These are phyloP conservation scores for Leuciscus idus DNA, from an alignment of 2,113 vertebrate genomes.

Conservation along the genomic window DNA sequence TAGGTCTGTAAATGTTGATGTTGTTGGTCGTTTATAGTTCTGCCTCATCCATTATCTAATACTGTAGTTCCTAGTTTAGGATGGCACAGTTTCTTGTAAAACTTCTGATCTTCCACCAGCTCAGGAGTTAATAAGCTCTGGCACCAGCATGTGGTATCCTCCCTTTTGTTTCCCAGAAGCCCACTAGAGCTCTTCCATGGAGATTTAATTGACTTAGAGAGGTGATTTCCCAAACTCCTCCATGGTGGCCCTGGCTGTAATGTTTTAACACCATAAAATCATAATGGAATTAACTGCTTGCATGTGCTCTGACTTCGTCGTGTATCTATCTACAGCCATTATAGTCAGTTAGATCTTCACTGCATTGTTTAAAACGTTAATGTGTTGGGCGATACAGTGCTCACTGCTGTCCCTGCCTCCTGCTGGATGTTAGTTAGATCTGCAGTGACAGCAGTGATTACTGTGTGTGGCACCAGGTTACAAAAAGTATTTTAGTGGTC, in stretches of 20 bases:
- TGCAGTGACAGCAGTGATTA: neutral
- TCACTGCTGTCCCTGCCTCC: neutral
- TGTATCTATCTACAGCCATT: neutral
- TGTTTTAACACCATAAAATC: neutral
- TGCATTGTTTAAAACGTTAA: neutral
- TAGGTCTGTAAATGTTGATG: neutral
- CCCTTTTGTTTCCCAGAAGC: slow-evolving; percentile 5
- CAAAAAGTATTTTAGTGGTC: neutral
- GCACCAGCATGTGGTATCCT: slow-evolving; percentile 29
- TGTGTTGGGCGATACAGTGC: neutral
- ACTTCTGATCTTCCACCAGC: neutral
- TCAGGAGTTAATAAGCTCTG: slow-evolving; percentile 24
- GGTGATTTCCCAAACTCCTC: slow-evolving; percentile 12
- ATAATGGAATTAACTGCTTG: slow-evolving; percentile 2
- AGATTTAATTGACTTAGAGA: slow-evolving; percentile 17
- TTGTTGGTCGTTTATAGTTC: neutral
- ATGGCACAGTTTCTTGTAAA: neutral
- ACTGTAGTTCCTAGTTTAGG: slow-evolving; percentile 3
- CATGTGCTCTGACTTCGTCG: neutral
- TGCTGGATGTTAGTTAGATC: slow-evolving; percentile 12
- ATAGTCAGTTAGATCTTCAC: neutral
- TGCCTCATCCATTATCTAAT: neutral
- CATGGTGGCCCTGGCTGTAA: slow-evolving; percentile 7
- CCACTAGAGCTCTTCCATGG: slow-evolving; percentile 18
- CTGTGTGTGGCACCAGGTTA: neutral